These are phyloP conservation scores for Microctenopoma lineatum DNA, from an alignment of 2,797 vertebrate species.

Conservation along the genomic window DNA sequence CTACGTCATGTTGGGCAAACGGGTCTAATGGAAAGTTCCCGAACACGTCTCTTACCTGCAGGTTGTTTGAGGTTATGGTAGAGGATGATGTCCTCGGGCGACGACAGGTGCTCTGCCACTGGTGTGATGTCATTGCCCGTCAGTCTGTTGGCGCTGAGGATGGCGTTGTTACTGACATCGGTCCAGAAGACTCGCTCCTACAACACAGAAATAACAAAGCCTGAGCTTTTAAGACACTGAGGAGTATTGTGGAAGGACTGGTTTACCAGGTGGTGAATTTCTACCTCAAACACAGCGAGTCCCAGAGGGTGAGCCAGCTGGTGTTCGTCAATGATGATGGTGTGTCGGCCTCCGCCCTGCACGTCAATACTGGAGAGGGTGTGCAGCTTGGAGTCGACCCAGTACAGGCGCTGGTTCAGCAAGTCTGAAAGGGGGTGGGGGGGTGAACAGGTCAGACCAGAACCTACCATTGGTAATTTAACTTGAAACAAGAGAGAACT, in stretches of 20 bases:
- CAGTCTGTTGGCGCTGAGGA: conserved; percentile 90
- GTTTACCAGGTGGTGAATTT: neutral
- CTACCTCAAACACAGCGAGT: conserved; percentile 91
- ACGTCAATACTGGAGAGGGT: conserved; percentile 89
- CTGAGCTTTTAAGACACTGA: neutral
- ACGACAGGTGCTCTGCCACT: conserved; percentile 86
- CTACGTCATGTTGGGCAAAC: too few species aligned
- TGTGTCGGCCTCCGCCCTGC: conserved; percentile 86
- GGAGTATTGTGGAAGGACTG: too few species aligned
- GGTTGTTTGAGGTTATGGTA: conserved; percentile 91
- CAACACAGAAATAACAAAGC: conserved; percentile 9
- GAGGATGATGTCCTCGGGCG: conserved; percentile 89
- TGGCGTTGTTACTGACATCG: conserved; percentile 88
- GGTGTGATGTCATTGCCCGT: conserved; percentile 85
- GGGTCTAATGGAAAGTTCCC: too few species aligned
- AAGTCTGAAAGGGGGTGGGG: conserved; percentile 79
- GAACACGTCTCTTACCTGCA: conserved; percentile 73
- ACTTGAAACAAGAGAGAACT: conserved; percentile 17
- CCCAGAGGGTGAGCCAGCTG: conserved; percentile 89
- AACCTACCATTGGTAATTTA: conserved; percentile 19
- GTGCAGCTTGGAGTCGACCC: conserved; percentile 94
- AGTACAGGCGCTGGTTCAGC: conserved; percentile 89
- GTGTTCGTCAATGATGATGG: conserved; percentile 83
- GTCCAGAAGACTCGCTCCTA: conserved; percentile 94
- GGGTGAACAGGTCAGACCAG: conserved; percentile 41